These are phyloP conservation scores for Glaucopsyche alexis DNA, from an alignment of 2,888 invertebrate genomes.

Conservation along the genomic window DNA sequence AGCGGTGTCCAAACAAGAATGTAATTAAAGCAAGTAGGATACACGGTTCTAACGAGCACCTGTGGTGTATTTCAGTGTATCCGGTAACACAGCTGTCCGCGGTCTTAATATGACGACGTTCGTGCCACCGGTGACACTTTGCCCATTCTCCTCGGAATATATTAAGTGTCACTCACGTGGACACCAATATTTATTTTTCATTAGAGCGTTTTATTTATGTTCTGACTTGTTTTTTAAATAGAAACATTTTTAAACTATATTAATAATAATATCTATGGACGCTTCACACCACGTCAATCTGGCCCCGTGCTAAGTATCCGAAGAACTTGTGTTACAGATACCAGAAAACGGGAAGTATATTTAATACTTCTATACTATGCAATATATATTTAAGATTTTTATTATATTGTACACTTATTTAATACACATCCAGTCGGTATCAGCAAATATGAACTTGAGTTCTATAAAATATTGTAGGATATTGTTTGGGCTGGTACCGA, in stretches of 20 bases:
- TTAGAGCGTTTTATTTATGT: constrained; percentile 11
- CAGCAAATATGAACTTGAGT: too few relatives aligned
- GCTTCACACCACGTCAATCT: too few relatives aligned
- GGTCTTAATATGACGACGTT: constrained; percentile 70
- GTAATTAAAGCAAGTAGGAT: constrained; percentile 57
- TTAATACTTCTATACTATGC: too few relatives aligned
- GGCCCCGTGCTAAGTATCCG: too few relatives aligned
- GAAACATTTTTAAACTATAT: not conserved
- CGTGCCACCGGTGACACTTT: constrained; percentile 57
- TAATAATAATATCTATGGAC: too few relatives aligned
- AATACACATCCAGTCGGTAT: too few relatives aligned
- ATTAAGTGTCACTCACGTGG: constrained; percentile 57
- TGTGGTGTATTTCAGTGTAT: constrained; percentile 62
- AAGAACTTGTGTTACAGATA: too few relatives aligned
- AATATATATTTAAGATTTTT: too few relatives aligned
- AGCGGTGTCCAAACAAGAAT: constrained; percentile 20
- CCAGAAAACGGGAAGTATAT: too few relatives aligned
- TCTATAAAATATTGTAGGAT: too few relatives aligned
- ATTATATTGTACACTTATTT: too few relatives aligned
- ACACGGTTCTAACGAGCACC: constrained; percentile 60
- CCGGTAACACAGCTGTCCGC: constrained; percentile 72
- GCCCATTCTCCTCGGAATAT: constrained; percentile 59
- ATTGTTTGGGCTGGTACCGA: too few relatives aligned
- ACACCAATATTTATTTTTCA: constrained; percentile 26
- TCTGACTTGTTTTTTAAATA: not conserved